phyloP scores from a whole-genome alignment of 2,888 invertebrate species.

The Drosophila vallismaia region DNA sequence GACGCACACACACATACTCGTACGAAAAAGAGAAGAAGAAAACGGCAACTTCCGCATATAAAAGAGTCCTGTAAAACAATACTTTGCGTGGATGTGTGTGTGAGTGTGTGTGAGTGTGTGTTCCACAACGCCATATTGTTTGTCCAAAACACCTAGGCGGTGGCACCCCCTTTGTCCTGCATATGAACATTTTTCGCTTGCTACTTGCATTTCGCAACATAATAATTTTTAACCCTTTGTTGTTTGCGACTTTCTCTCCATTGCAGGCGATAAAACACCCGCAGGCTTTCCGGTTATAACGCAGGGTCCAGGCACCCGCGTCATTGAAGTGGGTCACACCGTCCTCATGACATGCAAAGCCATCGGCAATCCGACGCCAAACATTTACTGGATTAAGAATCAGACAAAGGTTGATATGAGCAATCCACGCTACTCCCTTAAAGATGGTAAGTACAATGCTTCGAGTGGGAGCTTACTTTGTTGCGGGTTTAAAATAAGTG shows the following conservation, averaged over 20 bases:
- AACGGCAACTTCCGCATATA: constrained; percentile 72
- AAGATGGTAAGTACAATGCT: constrained; percentile 87
- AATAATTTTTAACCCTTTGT: constrained; percentile 52
- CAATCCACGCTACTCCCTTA: constrained; percentile 93
- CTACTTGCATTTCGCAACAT: constrained; percentile 44
- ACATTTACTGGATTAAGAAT: constrained; percentile 97
- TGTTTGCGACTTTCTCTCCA: constrained; percentile 34
- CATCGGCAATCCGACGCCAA: constrained; percentile 91
- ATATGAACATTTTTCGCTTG: constrained; percentile 42
- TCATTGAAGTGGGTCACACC: constrained; percentile 97
- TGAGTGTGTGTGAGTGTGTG: constrained; percentile 11
- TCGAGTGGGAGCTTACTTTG: neutral
- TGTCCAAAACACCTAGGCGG: constrained; percentile 49
- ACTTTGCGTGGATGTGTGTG: constrained; percentile 46
- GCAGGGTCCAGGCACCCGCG: constrained; percentile 94
- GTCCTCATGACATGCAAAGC: constrained; percentile 95
- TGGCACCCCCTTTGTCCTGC: constrained; percentile 13
- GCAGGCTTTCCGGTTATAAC: constrained; percentile 95
- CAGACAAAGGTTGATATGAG: constrained; percentile 94
- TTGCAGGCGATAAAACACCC: constrained; percentile 92
- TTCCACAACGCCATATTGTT: constrained; percentile 63
- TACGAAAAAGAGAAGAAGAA: constrained; percentile 45
- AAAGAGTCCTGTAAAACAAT: constrained; percentile 76
- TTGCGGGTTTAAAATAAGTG: neutral
- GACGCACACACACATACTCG: constrained; percentile 49